A percentile compares a stretch with the other conserved stretches of the same genome.
Evolutionary conservation across 2,888 invertebrate genomes (phyloP).

Genomic region (Perizoma flavofasciatum): DNA sequence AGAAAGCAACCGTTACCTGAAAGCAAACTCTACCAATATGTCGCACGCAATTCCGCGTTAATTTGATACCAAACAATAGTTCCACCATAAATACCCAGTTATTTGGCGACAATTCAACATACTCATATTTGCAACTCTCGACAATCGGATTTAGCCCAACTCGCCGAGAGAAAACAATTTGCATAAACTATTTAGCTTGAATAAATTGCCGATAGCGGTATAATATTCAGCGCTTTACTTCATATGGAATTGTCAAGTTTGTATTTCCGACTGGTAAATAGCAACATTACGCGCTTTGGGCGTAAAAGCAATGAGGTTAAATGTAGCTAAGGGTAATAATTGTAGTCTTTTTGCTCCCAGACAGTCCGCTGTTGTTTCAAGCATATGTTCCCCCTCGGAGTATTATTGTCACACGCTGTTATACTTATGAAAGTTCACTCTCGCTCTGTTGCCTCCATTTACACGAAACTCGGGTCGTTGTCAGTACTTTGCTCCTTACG

Average conservation of each 20-base stretch:
- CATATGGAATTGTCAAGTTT: constrained; percentile 34
- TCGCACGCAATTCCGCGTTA: neutral
- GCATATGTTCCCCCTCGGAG: constrained; percentile 46
- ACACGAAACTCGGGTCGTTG: constrained; percentile 44
- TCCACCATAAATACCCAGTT: constrained; percentile 12
- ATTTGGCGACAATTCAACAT: constrained; percentile 33
- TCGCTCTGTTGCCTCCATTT: constrained; percentile 40
- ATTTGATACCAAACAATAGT: constrained; percentile 12
- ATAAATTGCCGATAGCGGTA: constrained; percentile 44
- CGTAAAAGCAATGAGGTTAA: constrained; percentile 8
- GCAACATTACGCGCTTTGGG: constrained; percentile 27
- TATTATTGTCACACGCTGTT: constrained; percentile 49
- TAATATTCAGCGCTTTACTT: constrained; percentile 30
- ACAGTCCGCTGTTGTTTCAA: constrained; percentile 47
- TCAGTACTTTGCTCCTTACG: constrained; percentile 36
- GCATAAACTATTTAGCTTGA: constrained; percentile 54
- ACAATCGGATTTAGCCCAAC: constrained; percentile 43
- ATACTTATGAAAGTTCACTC: constrained; percentile 45
- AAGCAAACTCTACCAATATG: neutral
- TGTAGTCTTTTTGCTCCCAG: constrained; percentile 37
- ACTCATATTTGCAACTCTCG: constrained; percentile 25
- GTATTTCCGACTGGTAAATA: constrained; percentile 40
- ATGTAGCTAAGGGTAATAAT: constrained; percentile 32
- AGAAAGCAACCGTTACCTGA: neutral
- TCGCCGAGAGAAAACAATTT: constrained; percentile 43